Base-by-base conservation (phyloP, 2,113 vertebrate genomes). In the Mungos mungo region DNA sequence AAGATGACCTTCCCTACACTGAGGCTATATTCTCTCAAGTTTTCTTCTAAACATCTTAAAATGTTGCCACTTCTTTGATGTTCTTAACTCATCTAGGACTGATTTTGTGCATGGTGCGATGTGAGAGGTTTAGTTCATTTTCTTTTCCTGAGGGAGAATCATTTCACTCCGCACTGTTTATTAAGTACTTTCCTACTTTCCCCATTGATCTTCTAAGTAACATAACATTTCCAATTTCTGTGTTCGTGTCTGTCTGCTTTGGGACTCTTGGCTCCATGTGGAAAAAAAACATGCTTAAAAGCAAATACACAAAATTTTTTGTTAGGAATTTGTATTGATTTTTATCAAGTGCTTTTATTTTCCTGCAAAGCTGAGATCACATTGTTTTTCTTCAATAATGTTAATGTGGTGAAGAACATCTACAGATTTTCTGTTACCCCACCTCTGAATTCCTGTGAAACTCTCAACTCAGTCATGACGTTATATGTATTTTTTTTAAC, bases 341-440 rank as follows among this genome's bases (percentile, higher is more conserved):
- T 95, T 94, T 88, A 74, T 88, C 33, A 60, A 82, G 50, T 33
- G 2, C 16, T 69, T 79, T 38, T 87, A 21, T 50, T 85, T 38
- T 5, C 18, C 29, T 91, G 13, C 25, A 65, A 95, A 85, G 5
- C 54, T 96, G 71, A 90, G 27, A 68, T 91, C 63, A 50, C 72
- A 72, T 38, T 74, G 3, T 50, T 80, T 97, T 81, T 93, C 12
- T 63, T 7, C 7, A 91, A 29, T 72, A 69, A 85, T 81, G 60
- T 85, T 96, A 94, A 69, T 93, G 27, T 79, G 68, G 27, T 65
- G 83, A 96, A 71, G 25, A 21, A 82, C 33, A 90, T 54, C 80
- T 85, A 88, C 54, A 97, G 71, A 33, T 29, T 88, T 21, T 68
- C 47, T 81, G 18, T 88, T 81, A 85, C 92, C 71, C 21, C 9